Evolutionary conservation across 2,888 invertebrate genomes (phyloP), one percentile per base, ranked within the genome.

Genomic region (Craniophora ligustri): DNA sequence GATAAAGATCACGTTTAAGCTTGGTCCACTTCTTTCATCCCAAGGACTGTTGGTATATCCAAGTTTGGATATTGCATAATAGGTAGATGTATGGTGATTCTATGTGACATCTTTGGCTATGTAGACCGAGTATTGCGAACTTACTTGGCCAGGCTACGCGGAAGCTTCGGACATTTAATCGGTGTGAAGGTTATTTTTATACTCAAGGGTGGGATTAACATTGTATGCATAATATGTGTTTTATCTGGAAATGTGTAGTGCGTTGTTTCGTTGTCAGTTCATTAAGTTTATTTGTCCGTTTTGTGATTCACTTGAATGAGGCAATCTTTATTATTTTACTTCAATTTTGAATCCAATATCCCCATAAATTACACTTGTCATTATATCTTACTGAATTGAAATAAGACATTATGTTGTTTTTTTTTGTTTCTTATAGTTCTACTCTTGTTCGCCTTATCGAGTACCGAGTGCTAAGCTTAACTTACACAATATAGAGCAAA

Each of bases 191-290:
- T 74, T 82, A 72, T 71, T 76, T 68, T 72, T 75, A 64, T 72
- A 67, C 75, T 86, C 86, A 87, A 87, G 85, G 82, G 86, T 86
- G 85, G 75, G 83, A 87, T 79, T 73, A 71, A 75, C 69, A 84
- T 84, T 81, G 77, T 81, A 69, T 81, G 68, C 71, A 75, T 79
- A 79, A 75, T 71, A 66, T 64, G 60, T 72, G 64, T 64, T 70
- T 70, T 74, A 73, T 73, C 61, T 63, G 42, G 41, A 58, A 67
- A 45, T 41, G 16, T 41, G 53, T 41, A 62, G 16, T 46, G 38
- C 47, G 23, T 59, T 26, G 28, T 48, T 32, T 30, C 44, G 30
- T 32, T 42, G n/a, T 39, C 34, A 36, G 10, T 21, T 8, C 14
- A 32, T 21, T 32, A 26, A 18, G 40, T 38, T 10, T 39, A 42